These are phyloP conservation scores for Psittacula echo DNA, from an alignment of 2,797 vertebrate species.

Conservation along the genomic window DNA sequence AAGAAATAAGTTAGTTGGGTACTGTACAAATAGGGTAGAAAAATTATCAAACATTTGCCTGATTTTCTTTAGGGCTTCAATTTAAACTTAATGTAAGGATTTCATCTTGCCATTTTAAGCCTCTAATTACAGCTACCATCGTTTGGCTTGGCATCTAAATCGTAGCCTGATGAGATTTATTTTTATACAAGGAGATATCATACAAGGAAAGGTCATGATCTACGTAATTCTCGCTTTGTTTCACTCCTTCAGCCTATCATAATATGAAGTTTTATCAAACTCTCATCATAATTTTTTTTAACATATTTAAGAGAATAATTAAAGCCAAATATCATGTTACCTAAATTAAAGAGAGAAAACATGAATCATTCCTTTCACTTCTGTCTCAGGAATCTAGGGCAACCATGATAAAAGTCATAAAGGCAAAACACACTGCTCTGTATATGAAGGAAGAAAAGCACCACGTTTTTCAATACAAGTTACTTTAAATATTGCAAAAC, in stretches of 20 bases:
- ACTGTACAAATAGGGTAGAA: not conserved
- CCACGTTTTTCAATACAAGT: not conserved
- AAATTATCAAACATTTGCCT: not conserved
- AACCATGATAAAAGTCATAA: slow-evolving; percentile 47
- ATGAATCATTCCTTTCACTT: slow-evolving; percentile 57
- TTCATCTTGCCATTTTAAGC: slow-evolving; percentile 34
- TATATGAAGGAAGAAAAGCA: not conserved
- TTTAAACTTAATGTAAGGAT: slow-evolving; percentile 25
- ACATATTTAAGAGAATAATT: slow-evolving; percentile 54
- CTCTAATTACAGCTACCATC: slow-evolving; percentile 16
- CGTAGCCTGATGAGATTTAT: slow-evolving; percentile 35
- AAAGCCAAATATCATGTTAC: slow-evolving; percentile 59
- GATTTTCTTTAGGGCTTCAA: not conserved
- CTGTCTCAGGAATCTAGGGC: slow-evolving; percentile 62
- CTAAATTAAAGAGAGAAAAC: slow-evolving; percentile 70
- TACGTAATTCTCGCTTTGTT: slow-evolving; percentile 27
- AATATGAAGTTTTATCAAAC: slow-evolving; percentile 26
- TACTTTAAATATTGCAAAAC: not conserved
- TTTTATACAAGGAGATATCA: slow-evolving; percentile 40
- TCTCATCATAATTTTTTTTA: slow-evolving; percentile 35
- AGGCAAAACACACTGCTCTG: slow-evolving; percentile 47
- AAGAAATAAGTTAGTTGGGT: not conserved
- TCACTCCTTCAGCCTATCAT: not conserved
- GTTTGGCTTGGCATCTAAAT: slow-evolving; percentile 35
- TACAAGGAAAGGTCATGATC: not conserved